Conservation (phyloP, 2,113 vertebrate genomes). For the Nothocercus nigrocapillus region DNA sequence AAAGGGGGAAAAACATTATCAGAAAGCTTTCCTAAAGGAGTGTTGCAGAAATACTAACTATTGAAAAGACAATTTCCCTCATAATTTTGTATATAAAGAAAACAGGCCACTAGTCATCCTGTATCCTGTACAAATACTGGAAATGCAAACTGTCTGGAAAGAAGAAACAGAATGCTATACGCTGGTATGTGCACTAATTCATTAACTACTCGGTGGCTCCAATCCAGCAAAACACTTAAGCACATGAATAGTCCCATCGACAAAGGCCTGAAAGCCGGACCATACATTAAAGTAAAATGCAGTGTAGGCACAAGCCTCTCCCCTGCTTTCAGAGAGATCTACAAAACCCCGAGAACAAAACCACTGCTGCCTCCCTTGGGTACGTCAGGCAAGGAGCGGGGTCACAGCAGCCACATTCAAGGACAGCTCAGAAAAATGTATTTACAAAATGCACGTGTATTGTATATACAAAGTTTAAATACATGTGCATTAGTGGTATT, state of each 20-base stretch:
- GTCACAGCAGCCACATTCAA: conserved; percentile 26
- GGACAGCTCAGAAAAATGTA: neutral
- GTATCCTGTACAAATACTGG: conserved; percentile 5
- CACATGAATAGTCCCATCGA: conserved; percentile 64
- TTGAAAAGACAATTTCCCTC: neutral
- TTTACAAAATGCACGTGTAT: neutral
- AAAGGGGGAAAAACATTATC: neutral
- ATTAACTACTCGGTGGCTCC: conserved; percentile 64
- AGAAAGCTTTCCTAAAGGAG: neutral
- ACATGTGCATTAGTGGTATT: neutral
- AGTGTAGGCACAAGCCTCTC: conserved; percentile 62
- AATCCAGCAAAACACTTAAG: conserved; percentile 72
- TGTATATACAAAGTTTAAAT: neutral
- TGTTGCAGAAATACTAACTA: neutral
- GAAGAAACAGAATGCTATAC: conserved; percentile 46
- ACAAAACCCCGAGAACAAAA: conserved; percentile 46
- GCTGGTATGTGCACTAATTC: conserved; percentile 61
- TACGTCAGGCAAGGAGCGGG: neutral
- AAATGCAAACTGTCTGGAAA: conserved; percentile 45
- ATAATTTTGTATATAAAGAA: neutral
- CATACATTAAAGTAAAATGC: conserved; percentile 70
- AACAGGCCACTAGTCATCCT: neutral
- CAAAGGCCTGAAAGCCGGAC: conserved; percentile 67
- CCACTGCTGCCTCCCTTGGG: conserved; percentile 32
- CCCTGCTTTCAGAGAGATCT: conserved; percentile 47